A percentile compares a stretch with the other conserved stretches of the same genome.
Evolutionary conservation across 2,113 vertebrate genomes (phyloP).

Genomic region (Phasianus colchicus): DNA sequence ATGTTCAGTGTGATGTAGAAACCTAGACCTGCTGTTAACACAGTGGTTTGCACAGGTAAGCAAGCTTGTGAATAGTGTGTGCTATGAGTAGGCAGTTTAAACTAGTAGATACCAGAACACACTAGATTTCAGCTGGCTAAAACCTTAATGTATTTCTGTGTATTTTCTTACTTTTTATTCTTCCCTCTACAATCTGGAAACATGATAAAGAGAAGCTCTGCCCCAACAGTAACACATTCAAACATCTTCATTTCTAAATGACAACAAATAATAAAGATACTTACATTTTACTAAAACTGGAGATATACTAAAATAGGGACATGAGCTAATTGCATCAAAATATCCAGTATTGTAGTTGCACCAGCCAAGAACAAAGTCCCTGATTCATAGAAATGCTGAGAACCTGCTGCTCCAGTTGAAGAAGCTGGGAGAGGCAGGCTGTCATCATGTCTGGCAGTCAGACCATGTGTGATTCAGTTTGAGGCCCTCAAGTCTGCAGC

Average conservation of each 20-base stretch:
- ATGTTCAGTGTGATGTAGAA: background rate
- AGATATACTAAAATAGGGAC: background rate
- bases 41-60: constrained; percentile 44
- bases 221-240: background rate
- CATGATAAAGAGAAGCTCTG: background rate
- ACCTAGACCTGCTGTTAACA: constrained; percentile 35
- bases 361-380: constrained; percentile 2
- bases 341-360: background rate
- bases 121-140: background rate
- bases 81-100: constrained; percentile 19
- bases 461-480: background rate
- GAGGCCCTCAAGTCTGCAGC: constrained; percentile 34
- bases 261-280: background rate
- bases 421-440: constrained; percentile 58
- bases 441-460: constrained; percentile 61
- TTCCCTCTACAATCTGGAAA: background rate
- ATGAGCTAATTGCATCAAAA: background rate
- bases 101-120: background rate
- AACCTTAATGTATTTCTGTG: background rate
- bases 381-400: constrained; percentile 52
- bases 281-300: background rate
- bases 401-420: constrained; percentile 71
- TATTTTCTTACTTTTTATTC: background rate
- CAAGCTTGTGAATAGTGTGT: constrained; percentile 9
- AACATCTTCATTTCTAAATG: background rate